A percentile compares a stretch with the other conserved stretches of the same genome.
These are phyloP conservation scores for Melieria omissa DNA, from an alignment of 2,888 invertebrate species.

Conservation along the genomic window DNA sequence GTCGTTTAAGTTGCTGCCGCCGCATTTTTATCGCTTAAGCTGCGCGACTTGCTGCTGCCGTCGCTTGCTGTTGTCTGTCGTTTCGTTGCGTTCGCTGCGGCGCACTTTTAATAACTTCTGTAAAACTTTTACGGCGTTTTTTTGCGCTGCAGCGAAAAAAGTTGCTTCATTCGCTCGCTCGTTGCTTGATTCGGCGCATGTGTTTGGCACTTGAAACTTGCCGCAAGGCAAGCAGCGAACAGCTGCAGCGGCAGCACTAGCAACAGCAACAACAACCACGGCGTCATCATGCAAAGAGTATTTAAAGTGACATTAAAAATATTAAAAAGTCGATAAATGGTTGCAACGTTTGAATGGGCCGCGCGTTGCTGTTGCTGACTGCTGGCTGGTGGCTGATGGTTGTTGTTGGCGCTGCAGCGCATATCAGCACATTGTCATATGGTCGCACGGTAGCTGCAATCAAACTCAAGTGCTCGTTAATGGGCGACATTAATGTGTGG, in stretches of 20 bases:
- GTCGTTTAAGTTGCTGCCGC: not conserved
- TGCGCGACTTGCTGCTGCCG: not conserved
- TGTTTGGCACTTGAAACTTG: slow-evolving; percentile 28
- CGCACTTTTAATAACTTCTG: slow-evolving; percentile 57
- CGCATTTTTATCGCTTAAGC: slow-evolving; percentile 21
- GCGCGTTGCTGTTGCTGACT: too few species aligned
- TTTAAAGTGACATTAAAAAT: slow-evolving; percentile 61
- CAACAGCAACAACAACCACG: slow-evolving; percentile 41
- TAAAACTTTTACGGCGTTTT: slow-evolving; percentile 54
- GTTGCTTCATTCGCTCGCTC: slow-evolving; percentile 3
- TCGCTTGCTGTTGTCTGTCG: slow-evolving; percentile 7
- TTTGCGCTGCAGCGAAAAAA: slow-evolving; percentile 46
- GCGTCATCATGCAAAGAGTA: slow-evolving; percentile 54
- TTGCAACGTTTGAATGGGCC: not conserved
- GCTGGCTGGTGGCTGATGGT: too few species aligned
- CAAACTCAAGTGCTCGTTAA: too few species aligned
- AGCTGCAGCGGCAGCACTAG: slow-evolving; percentile 1
- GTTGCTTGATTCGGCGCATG: not conserved
- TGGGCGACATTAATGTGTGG: too few species aligned
- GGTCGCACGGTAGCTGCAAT: too few species aligned
- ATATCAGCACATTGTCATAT: too few species aligned
- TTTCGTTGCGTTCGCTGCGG: not conserved
- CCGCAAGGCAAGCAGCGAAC: slow-evolving; percentile 2
- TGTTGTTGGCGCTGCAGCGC: too few species aligned
- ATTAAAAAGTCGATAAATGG: slow-evolving; percentile 61